These are phyloP conservation scores for Ormyrus nitidulus DNA, from an alignment of 2,888 invertebrate species.

Conservation along the genomic window DNA sequence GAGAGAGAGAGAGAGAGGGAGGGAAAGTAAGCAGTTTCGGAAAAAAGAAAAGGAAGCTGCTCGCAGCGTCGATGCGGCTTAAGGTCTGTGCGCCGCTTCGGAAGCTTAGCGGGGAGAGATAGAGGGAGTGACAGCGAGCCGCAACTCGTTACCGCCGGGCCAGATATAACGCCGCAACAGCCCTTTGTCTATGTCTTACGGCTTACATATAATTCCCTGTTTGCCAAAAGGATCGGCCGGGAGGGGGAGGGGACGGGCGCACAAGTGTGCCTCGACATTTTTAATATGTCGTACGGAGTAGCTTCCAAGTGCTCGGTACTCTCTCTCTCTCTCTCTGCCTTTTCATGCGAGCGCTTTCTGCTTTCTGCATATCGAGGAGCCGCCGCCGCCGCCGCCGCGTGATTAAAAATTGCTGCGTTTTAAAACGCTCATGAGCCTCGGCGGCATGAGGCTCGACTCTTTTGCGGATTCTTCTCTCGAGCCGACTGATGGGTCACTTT, in stretches of 20 bases:
- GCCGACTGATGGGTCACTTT: conserved; percentile 37
- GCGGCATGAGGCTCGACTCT: background rate
- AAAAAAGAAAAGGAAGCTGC: conserved; percentile 45
- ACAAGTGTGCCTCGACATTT: conserved; percentile 73
- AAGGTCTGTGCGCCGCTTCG: conserved; percentile 69
- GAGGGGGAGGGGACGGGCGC: conserved; percentile 61
- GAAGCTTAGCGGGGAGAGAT: conserved; percentile 65
- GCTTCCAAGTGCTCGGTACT: conserved; percentile 57
- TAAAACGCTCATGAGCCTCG: conserved; percentile 66
- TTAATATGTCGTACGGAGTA: conserved; percentile 71
- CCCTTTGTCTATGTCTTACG: conserved; percentile 77
- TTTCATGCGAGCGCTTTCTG: conserved; percentile 61
- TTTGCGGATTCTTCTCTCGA: background rate
- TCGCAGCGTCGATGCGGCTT: conserved; percentile 70
- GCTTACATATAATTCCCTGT: conserved; percentile 81
- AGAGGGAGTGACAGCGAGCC: conserved; percentile 30
- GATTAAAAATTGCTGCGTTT: conserved; percentile 74
- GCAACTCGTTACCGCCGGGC: conserved; percentile 33
- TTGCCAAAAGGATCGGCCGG: conserved; percentile 77
- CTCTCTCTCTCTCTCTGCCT: conserved; percentile 76
- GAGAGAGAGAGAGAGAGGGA: conserved; percentile 26
- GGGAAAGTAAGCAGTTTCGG: background rate
- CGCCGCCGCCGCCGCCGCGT: conserved; percentile 65
- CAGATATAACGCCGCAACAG: conserved; percentile 54
- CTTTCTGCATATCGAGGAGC: conserved; percentile 58